A percentile compares a stretch with the other conserved stretches of the same genome.
Evolutionary conservation across 2,888 invertebrate genomes (phyloP).

Genomic region (Eilema caniola): DNA sequence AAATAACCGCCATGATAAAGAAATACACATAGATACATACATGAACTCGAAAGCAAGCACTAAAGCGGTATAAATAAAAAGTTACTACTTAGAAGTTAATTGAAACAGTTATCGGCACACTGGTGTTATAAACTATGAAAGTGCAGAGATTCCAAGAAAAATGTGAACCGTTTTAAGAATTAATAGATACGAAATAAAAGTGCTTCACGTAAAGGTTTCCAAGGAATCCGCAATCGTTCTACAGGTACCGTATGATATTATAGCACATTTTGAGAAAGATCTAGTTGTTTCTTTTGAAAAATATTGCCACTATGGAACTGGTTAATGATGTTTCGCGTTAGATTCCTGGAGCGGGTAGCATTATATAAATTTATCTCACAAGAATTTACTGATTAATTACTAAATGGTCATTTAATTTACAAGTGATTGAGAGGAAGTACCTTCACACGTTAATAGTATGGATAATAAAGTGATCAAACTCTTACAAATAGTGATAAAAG

Average conservation of each 20-base stretch:
- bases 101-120: constrained; percentile 7
- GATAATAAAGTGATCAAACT: no score
- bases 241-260: constrained; percentile 21
- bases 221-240: constrained; percentile 33
- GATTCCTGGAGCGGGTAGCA: no score
- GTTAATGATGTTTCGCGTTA: no score
- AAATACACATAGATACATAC: background rate
- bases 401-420: no score
- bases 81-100: constrained; percentile 10
- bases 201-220: constrained; percentile 48
- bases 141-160: constrained; percentile 21
- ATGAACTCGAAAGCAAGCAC: background rate
- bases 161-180: constrained; percentile 25
- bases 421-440: no score
- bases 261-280: background rate
- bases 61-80: background rate
- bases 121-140: background rate
- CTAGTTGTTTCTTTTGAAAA: background rate
- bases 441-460: no score
- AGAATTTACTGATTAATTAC: no score
- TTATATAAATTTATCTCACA: no score
- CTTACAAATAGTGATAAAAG: no score
- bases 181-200: constrained; percentile 37
- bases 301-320: background rate
- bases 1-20: no score